Evolutionary conservation across 1,140 invertebrate genomes (phyloP).

Genomic region (Apis cerana): DNA sequence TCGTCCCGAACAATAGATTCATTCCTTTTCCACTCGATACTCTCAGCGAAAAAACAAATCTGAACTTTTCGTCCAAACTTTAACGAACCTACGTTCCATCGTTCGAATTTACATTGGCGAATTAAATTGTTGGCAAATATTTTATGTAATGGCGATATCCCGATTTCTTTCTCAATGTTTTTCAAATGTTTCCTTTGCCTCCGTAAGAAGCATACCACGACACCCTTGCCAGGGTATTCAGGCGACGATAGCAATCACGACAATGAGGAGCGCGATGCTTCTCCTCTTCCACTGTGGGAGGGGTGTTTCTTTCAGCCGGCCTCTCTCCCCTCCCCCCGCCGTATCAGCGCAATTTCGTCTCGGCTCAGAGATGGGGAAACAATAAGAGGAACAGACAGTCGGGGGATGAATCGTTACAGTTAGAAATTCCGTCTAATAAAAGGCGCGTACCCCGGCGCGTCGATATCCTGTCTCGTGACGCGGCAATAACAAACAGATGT

Average conservation of each 20-base stretch:
- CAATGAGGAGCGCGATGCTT: slow-evolving; percentile 25
- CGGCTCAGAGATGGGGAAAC: slow-evolving; percentile 33
- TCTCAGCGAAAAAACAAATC: too few species aligned
- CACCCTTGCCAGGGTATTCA: slow-evolving; percentile 44
- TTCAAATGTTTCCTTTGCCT: neutral
- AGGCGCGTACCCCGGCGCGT: slow-evolving; percentile 42
- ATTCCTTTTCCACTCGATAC: too few species aligned
- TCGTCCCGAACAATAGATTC: too few species aligned
- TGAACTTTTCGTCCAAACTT: too few species aligned
- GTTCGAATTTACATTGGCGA: too few species aligned
- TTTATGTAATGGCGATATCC: neutral
- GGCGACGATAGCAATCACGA: slow-evolving; percentile 57
- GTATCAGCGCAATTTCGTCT: slow-evolving; percentile 26
- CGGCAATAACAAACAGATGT: slow-evolving; percentile 59
- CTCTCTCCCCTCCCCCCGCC: neutral
- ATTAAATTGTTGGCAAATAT: too few species aligned
- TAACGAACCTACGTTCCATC: too few species aligned
- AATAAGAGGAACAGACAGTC: slow-evolving; percentile 49
- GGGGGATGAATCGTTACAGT: slow-evolving; percentile 57
- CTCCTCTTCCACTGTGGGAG: neutral
- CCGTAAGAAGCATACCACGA: neutral
- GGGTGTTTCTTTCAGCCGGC: slow-evolving; percentile 6
- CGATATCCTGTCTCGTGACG: slow-evolving; percentile 55
- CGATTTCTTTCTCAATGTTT: neutral
- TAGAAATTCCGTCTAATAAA: slow-evolving; percentile 65